Evolutionary conservation across 92 coral and sea anemone species (phyloP).

Genomic region (Porites lobata): DNA sequence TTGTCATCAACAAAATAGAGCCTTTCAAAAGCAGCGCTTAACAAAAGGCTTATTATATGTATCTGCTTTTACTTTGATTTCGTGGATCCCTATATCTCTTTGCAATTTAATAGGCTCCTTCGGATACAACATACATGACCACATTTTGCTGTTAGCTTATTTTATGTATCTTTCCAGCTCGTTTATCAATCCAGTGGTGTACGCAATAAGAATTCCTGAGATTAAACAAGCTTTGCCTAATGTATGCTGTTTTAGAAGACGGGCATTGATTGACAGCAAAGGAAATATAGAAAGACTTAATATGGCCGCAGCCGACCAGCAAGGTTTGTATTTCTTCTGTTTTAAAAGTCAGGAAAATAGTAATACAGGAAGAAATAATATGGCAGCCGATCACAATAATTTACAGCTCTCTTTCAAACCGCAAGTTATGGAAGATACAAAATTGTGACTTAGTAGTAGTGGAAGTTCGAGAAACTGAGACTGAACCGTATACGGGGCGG

Average conservation of each 20-base stretch:
- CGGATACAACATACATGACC: neutral
- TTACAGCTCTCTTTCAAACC: too few species aligned
- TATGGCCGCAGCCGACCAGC: neutral
- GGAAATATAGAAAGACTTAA: neutral
- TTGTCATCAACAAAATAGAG: neutral
- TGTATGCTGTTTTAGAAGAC: neutral
- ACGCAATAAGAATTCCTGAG: conserved; percentile 15
- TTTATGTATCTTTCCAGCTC: neutral
- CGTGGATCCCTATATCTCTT: neutral
- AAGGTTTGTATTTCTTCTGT: too few species aligned
- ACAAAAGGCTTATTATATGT: neutral
- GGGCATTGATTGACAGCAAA: neutral
- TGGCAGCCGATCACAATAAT: too few species aligned
- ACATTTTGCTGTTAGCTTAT: neutral
- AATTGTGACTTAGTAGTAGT: too few species aligned
- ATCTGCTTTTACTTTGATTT: neutral
- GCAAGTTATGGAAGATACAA: too few species aligned
- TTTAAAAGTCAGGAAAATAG: too few species aligned
- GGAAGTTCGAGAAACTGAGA: neutral
- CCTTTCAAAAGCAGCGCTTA: neutral
- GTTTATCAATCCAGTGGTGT: neutral
- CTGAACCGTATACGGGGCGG: too few species aligned
- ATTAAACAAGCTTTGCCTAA: neutral
- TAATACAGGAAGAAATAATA: too few species aligned
- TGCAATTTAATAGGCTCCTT: too few species aligned